Percentiles rank a stretch among this genome's conserved stretches.
phyloP scores from a whole-genome alignment of 1,140 invertebrate genomes.

The Drosophila tani region DNA sequence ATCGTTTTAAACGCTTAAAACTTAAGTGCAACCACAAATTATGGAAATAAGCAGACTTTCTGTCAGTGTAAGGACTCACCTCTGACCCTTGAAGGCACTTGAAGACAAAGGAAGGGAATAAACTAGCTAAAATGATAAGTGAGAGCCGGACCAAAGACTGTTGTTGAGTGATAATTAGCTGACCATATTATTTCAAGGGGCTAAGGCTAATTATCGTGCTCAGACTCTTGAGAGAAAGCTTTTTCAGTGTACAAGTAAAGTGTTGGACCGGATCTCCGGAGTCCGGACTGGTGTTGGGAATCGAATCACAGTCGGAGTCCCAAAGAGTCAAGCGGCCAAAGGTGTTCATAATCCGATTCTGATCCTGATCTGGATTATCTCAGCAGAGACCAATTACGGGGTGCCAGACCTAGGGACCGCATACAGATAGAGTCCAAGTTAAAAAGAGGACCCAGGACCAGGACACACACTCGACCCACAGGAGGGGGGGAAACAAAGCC shows the following conservation, averaged over 20 bases:
- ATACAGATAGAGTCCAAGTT: not conserved
- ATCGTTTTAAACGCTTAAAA: no score
- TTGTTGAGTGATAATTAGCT: constrained; percentile 4
- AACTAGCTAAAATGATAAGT: not conserved
- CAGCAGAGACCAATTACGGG: constrained; percentile 24
- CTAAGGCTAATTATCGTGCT: not conserved
- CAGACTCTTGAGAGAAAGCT: not conserved
- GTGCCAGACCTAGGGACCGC: not conserved
- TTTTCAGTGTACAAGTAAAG: constrained; percentile 2
- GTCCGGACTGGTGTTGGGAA: not conserved
- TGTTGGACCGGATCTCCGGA: not conserved
- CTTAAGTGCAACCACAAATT: not conserved
- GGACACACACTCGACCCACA: not conserved
- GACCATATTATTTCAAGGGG: not conserved
- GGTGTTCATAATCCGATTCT: constrained; percentile 39
- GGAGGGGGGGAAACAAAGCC: constrained; percentile 21
- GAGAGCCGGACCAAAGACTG: not conserved
- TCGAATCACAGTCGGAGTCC: constrained; percentile 17
- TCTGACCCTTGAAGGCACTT: not conserved
- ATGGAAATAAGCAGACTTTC: no score
- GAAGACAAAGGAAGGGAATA: not conserved
- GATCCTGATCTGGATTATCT: constrained; percentile 48
- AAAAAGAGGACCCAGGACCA: constrained; percentile 1
- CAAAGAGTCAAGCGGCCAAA: constrained; percentile 20
- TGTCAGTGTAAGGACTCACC: not conserved